Evolutionary conservation across 2,113 vertebrate genomes (phyloP).

Genomic region (Cebus imitator): DNA sequence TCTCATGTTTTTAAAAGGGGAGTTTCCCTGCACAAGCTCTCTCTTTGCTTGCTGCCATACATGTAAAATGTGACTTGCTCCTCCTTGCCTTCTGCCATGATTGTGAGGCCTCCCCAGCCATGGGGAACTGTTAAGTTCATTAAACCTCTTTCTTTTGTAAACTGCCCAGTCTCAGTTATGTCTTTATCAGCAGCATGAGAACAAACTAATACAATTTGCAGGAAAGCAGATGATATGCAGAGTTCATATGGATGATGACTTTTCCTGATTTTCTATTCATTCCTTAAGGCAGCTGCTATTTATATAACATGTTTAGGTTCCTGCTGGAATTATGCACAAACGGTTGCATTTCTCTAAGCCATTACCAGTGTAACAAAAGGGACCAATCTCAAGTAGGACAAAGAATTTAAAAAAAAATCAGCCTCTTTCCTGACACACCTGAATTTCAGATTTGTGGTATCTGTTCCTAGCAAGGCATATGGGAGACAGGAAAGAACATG

Average conservation of each 20-base stretch:
- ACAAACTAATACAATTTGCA: background rate
- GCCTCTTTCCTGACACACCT: background rate
- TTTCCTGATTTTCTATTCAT: constrained; percentile 15
- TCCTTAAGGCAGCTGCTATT: background rate
- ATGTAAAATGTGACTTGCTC: too few species aligned
- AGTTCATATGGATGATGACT: background rate
- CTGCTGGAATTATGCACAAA: background rate
- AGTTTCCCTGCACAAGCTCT: too few species aligned
- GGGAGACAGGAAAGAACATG: background rate
- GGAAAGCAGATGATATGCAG: background rate
- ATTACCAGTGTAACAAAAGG: background rate
- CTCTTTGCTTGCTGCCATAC: too few species aligned
- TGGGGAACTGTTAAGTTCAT: too few species aligned
- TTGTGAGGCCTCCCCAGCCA: too few species aligned
- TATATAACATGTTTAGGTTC: background rate
- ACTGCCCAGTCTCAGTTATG: too few species aligned
- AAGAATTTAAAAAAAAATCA: background rate
- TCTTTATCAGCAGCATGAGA: too few species aligned
- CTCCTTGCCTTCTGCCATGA: too few species aligned
- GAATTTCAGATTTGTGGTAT: constrained; percentile 17
- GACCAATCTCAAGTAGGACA: background rate
- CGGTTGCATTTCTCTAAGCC: background rate
- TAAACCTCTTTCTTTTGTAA: too few species aligned
- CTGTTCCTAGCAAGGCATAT: background rate
- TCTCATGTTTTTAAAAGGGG: too few species aligned